phyloP scores from a whole-genome alignment of 1,140 invertebrate species.

The Heliconius eleuchia region DNA sequence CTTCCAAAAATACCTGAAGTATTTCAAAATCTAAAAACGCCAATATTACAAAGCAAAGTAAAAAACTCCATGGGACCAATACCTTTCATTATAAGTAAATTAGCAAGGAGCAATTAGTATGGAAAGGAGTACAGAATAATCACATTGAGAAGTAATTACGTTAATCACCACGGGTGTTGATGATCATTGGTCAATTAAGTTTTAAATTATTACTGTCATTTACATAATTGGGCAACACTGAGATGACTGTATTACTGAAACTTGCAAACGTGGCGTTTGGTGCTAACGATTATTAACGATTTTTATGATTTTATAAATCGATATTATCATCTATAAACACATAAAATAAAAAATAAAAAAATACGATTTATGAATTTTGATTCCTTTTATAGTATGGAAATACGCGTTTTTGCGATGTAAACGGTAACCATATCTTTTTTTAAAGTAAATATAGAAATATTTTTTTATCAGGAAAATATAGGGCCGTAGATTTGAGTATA shows the following conservation, averaged over 20 bases:
- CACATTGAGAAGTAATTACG: constrained; percentile 41
- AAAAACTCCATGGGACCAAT: background rate
- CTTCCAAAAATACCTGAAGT: too few species aligned
- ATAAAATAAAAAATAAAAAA: too few species aligned
- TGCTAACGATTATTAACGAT: background rate
- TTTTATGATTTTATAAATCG: background rate
- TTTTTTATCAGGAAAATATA: too few species aligned
- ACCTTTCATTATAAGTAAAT: constrained; percentile 5
- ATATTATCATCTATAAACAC: too few species aligned
- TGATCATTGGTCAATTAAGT: constrained; percentile 55
- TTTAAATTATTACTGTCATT: constrained; percentile 53
- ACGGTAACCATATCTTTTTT: too few species aligned
- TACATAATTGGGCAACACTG: constrained; percentile 52
- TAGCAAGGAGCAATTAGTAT: constrained; percentile 23
- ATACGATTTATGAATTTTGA: too few species aligned
- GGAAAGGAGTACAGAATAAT: constrained; percentile 31
- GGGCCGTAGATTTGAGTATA: too few species aligned
- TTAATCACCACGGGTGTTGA: constrained; percentile 46
- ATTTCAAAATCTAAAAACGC: background rate
- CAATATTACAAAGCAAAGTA: background rate
- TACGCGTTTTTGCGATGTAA: too few species aligned
- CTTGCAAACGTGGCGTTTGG: background rate
- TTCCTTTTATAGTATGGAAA: too few species aligned
- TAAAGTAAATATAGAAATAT: too few species aligned
- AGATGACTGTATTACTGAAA: constrained; percentile 23